phyloP scores from a whole-genome alignment of 2,888 invertebrate genomes.

The Notodonta dromedarius region DNA sequence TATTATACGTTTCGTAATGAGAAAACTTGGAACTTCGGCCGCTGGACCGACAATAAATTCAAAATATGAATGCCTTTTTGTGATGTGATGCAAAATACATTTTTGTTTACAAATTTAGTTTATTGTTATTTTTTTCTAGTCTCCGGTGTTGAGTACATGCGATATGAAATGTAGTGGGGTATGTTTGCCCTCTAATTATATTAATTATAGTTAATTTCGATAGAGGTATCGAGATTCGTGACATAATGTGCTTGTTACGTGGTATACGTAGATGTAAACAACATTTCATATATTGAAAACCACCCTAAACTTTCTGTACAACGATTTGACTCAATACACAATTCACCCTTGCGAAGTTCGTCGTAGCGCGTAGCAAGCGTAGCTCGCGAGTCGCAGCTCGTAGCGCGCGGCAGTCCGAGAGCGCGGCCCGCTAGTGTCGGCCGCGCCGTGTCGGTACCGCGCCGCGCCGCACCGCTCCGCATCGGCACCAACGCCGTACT shows the following conservation, averaged over 20 bases:
- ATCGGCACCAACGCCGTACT: not conserved
- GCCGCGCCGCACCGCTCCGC: not conserved
- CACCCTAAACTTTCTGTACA: not conserved
- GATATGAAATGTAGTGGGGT: no score
- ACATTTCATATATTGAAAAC: not conserved
- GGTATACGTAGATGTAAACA: not conserved
- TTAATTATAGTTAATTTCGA: no score
- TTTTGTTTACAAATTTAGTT: not conserved
- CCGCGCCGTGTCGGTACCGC: slow-evolving; percentile 1
- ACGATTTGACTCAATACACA: not conserved
- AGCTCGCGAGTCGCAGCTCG: not conserved
- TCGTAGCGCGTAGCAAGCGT: slow-evolving; percentile 1
- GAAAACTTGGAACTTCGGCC: not conserved
- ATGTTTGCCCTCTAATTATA: no score
- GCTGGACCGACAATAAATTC: not conserved
- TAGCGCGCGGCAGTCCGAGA: slow-evolving; percentile 3
- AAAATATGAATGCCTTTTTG: not conserved
- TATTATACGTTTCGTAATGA: slow-evolving; percentile 4
- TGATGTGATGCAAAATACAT: not conserved
- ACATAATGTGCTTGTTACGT: not conserved
- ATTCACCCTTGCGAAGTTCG: not conserved
- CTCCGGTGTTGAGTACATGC: no score
- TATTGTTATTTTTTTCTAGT: no score
- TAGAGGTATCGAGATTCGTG: no score
- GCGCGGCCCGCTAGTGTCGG: slow-evolving; percentile 1